Base-by-base conservation (phyloP, 2,113 vertebrate genomes). In the Engystomops pustulosus region DNA sequence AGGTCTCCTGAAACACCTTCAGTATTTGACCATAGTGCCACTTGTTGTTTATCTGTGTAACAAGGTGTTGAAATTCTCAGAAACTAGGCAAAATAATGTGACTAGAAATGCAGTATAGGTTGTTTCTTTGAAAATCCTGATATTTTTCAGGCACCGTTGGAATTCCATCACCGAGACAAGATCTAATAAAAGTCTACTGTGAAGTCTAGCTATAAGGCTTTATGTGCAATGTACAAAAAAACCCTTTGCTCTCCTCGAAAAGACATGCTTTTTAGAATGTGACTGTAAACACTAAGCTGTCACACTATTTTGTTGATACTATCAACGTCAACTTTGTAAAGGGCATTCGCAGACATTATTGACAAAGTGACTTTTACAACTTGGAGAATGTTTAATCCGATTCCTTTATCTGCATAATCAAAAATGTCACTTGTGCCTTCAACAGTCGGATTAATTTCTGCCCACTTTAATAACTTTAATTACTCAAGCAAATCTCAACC, bases 391-490 rank as follows among this genome's bases (percentile, higher is more conserved):
- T 78, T 58, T 78, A 60, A 78, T 78, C 34, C 75, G 25, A 41
- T 78, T 34, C 38, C 60, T 80, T 80, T 65, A 80, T 68, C 78
- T 80, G 32, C 60, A 68, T 80, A 65, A 68, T 80, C 41, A 80
- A 49, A 49, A 68, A 80, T 67, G 78, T 68, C 75, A 78, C 51
- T 78, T 78, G 44, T 80, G 60, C 23, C 58, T 80, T 67, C 45
- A 80, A 67, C 68, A 80, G 77, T 27, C 45, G 47, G 60, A 51
- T 65, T 80, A 47, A 49, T 80, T 65, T 80, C 45, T 68, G 78
- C 60, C 44, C 60, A 49, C 27, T 49, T 80, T 79, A 79, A 79
- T 79, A 79, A 38, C 76, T 49, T 74, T 80, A 80, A 80, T 80
- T 68, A 68, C 44, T 68, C 38, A 36, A n/a, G 62, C 51, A 68